Evolutionary conservation across 2,797 vertebrate species (phyloP).

Genomic region (Syndactyla subalaris): DNA sequence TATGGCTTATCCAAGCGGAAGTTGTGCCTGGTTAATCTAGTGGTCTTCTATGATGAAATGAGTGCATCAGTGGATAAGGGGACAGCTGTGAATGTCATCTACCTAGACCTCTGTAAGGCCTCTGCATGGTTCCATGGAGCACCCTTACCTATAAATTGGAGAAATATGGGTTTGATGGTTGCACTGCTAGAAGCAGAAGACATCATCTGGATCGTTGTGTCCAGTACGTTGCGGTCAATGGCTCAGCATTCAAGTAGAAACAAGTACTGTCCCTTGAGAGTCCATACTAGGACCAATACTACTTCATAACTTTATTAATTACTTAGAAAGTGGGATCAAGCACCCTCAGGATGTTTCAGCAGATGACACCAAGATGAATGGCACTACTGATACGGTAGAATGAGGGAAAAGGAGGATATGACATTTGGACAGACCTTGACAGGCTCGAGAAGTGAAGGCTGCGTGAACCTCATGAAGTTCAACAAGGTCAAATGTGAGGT

Average conservation of each 20-base stretch:
- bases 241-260: background rate
- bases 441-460: background rate
- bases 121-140: background rate
- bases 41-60: fast-evolving
- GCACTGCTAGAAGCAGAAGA: background rate
- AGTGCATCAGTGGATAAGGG: background rate
- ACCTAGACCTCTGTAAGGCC: too few species aligned
- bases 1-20: background rate
- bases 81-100: background rate
- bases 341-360: background rate
- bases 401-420: background rate
- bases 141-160: background rate
- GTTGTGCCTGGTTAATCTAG: background rate
- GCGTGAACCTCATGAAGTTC: background rate
- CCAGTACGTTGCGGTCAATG: background rate
- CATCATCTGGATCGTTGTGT: too few species aligned
- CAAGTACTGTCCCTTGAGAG: background rate
- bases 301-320: background rate
- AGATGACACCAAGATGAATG: background rate
- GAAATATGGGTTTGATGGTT: background rate
- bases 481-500: background rate
- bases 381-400: fast-evolving
- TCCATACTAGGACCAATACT: background rate
- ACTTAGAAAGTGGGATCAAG: background rate
- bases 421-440: background rate